Evolutionary conservation across 2,888 invertebrate genomes (phyloP), one percentile per base, ranked within the genome.

Genomic region (Clusia tigrina): DNA sequence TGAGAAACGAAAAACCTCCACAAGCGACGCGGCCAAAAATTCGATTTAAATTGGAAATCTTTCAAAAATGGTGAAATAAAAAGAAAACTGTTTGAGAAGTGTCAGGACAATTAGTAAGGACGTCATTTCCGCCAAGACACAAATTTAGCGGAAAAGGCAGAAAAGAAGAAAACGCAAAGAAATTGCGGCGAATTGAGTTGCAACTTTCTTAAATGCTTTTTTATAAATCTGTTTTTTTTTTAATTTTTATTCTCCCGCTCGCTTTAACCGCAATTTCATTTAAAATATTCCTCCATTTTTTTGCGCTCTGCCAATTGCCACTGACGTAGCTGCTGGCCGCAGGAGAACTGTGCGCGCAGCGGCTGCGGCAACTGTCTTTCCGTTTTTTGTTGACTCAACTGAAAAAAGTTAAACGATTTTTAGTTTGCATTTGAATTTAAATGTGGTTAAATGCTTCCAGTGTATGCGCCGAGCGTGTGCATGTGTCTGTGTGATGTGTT

Each of bases 261-360:
- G 3, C 42, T 42, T 42, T 42, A 42, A 42, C 42, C 42, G 42
- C 42, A 42, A 15, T 42, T 42, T 42, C 42, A 42, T 42, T 42
- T 42, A 42, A 15, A 42, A n/a, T 17, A n/a, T 42, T 10, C n/a
- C 42, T 42, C n/a, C 32, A 9, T 32, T 12, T 32, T 32, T 12
- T 32, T 32, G 32, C 32, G 32, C 32, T 32, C 32, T 10, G 42
- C n/a, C 42, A 42, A 42, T 42, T 42, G 42, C n/a, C 42, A 17
- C n/a, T 42, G 42, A 42, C 42, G 42, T 10, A n/a, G 9, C n/a
- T 42, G 15, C 42, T 10, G 42, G 42, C 42, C 42, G 42, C 42
- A 42, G 42, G 42, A 42, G 10, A 42, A 42, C 42, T 42, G 2
- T n/a, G 42, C n/a, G 42, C 42, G n/a, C 42, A 3, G 42, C n/a